Conservation (phyloP, 2,113 vertebrate species). For the Chionomys nivalis region DNA sequence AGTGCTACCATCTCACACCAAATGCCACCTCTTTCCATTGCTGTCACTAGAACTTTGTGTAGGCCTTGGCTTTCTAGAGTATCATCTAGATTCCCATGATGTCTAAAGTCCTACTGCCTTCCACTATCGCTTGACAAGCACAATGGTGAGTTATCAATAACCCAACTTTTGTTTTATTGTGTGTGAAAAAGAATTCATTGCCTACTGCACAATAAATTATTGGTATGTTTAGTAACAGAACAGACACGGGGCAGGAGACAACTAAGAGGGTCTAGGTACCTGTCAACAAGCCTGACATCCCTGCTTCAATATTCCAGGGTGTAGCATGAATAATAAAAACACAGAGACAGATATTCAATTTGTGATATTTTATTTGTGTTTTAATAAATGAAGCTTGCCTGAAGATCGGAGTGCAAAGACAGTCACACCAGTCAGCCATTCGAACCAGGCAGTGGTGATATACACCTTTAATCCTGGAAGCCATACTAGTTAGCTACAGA, state of each 20-base stretch:
- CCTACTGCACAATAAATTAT: neutral
- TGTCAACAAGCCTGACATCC: no score
- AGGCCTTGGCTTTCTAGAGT: neutral
- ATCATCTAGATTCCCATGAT: neutral
- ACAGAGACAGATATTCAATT: no score
- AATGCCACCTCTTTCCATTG: neutral
- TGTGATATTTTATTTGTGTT: no score
- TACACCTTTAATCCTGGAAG: no score
- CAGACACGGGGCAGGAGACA: no score
- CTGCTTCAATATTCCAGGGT: neutral
- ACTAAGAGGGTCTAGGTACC: no score
- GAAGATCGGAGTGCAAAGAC: no score
- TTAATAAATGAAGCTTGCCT: no score
- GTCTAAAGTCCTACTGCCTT: neutral
- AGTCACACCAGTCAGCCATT: no score
- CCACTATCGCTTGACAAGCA: neutral
- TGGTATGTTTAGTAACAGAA: neutral
- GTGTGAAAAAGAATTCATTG: neutral
- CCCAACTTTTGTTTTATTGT: neutral
- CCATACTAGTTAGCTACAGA: no score
- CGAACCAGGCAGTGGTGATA: no score
- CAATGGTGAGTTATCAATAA: neutral
- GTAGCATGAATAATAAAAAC: no score
- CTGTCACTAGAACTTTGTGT: neutral
- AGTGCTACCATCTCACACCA: neutral